Evolutionary conservation across 1,140 invertebrate genomes (phyloP), one percentile per base, ranked within the genome.

Genomic region (Hylyphantes graminicola): DNA sequence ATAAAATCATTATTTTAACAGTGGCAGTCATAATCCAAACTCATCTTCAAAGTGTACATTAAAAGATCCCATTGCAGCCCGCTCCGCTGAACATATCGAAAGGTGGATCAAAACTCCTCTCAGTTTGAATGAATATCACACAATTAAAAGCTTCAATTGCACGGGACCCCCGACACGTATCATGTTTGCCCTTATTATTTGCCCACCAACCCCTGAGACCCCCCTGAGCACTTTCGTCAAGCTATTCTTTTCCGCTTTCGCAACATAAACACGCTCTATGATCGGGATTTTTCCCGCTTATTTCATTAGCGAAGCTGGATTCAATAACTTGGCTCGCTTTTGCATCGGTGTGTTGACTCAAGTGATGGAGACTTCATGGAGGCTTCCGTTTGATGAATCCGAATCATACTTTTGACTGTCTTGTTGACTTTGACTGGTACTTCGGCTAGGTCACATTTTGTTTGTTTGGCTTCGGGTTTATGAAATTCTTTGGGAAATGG

Each of bases 141-240:
- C 79, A 81, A 81, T 81, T 73, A 81, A 81, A 81, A 73, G 77
- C 54, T 57, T 9, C 13, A 12, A 7, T 15, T 81, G 73, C 19
- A 81, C 51, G 13, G 17, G 51, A 19, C 17, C 48, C 53, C 35
- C 12, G 51, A 54, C 59, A 67, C 10, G 17, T 72, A 81, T 81
- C 55, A 55, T 83, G 80, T 83, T 83, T 74, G 70, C 59, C 10
- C 50, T 83, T 59, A 83, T 83, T 83, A 83, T 83, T 83, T 83
- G 72, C 61, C 48, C 48, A 19, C 59, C 19, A 70, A 51, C 70
- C 80, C 67, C 67, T 15, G 15, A 51, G 68, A 59, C 48, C 48
- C 54, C 35, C 13, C 59, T 10, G 57, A 75, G 68, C 70, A 83
- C 80, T 83, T 83, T 83, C 80, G 65, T 74, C 55, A 72, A 70